A percentile compares a stretch with the other conserved stretches of the same genome.
These are phyloP conservation scores for Zoanthus sansibaricus DNA, from an alignment of 92 coral and sea anemone genomes.

Conservation along the genomic window DNA sequence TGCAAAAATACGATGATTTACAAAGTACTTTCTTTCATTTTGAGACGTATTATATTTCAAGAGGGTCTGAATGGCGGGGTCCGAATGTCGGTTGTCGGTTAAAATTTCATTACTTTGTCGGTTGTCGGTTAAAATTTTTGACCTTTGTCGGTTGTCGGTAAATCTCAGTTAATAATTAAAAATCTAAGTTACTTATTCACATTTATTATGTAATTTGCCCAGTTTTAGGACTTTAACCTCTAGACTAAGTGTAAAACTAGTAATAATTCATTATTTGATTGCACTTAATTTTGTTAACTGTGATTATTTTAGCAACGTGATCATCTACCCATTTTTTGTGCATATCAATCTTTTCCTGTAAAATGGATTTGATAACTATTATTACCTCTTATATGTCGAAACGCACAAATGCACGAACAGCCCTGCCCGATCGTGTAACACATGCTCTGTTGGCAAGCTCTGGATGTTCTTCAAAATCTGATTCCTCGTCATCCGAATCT, in stretches of 20 bases:
- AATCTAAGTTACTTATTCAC: neutral
- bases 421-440: constrained; percentile 14
- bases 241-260: neutral
- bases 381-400: constrained; percentile 38
- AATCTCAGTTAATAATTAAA: too few species aligned
- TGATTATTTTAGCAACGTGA: neutral
- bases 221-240: neutral
- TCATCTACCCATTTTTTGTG: neutral
- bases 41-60: too few species aligned
- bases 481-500: constrained; percentile 26
- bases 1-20: too few species aligned
- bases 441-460: too few species aligned
- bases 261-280: constrained; percentile 24
- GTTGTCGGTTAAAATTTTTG: too few species aligned
- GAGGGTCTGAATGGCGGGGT: too few species aligned
- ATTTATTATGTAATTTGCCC: neutral
- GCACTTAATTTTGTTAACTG: neutral
- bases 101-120: too few species aligned
- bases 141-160: too few species aligned
- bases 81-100: neutral
- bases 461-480: constrained; percentile 27
- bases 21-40: too few species aligned
- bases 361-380: constrained; percentile 10
- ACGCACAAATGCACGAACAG: constrained; percentile 48
- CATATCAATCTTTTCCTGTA: neutral